phyloP scores from a whole-genome alignment of 2,797 vertebrate species.

The Sebastes iracundus region DNA sequence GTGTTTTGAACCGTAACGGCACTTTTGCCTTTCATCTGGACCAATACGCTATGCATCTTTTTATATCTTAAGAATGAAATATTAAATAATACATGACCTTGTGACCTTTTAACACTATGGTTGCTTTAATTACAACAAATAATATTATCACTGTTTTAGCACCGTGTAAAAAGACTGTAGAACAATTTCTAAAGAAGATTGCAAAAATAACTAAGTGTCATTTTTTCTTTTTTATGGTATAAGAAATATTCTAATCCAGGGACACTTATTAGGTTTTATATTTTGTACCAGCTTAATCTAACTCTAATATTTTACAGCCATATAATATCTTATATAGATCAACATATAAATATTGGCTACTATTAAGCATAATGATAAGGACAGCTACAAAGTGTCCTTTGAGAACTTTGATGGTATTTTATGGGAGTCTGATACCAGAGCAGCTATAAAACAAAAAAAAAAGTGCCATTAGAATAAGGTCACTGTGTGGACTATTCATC shows the following conservation, averaged over 20 bases:
- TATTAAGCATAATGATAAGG: not conserved
- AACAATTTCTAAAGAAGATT: not conserved
- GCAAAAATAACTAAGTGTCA: not conserved
- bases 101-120: not conserved
- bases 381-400: not conserved
- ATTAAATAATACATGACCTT: not conserved
- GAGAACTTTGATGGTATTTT: constrained; percentile 8
- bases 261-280: not conserved
- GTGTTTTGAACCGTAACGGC: not conserved
- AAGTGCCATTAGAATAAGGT: constrained; percentile 21
- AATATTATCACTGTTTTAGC: not conserved
- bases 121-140: not conserved
- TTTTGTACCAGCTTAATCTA: not conserved
- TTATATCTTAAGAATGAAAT: not conserved
- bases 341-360: not conserved
- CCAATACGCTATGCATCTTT: not conserved
- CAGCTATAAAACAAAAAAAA: not conserved
- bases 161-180: not conserved
- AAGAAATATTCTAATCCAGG: not conserved
- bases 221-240: not conserved
- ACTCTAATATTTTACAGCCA: not conserved
- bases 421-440: constrained; percentile 4
- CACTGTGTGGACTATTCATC: constrained; percentile 15
- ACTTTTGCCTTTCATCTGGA: not conserved
- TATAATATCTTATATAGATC: not conserved